These are phyloP conservation scores for Corvus hawaiiensis DNA, from an alignment of 2,113 vertebrate species.

Conservation along the genomic window DNA sequence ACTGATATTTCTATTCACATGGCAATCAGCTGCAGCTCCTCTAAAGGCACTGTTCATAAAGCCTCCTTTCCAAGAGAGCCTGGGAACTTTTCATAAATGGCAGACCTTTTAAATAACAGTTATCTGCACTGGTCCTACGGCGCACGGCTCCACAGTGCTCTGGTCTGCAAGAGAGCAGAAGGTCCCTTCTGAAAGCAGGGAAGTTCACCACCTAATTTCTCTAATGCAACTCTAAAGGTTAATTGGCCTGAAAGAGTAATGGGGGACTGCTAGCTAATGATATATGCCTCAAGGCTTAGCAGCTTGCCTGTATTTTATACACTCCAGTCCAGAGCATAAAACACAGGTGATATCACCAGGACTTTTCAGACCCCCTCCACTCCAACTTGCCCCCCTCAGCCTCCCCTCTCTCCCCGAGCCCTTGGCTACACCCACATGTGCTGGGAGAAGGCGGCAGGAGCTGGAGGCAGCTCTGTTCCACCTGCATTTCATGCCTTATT, in stretches of 20 bases:
- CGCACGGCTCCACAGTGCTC: neutral
- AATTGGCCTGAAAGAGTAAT: constrained; percentile 73
- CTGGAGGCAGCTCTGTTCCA: constrained; percentile 73
- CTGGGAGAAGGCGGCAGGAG: constrained; percentile 70
- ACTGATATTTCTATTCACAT: constrained; percentile 47
- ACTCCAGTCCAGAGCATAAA: neutral
- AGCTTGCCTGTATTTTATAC: constrained; percentile 36
- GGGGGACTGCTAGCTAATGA: constrained; percentile 57
- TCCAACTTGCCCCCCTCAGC: neutral
- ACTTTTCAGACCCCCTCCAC: neutral
- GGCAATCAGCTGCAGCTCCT: constrained; percentile 20
- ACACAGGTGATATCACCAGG: constrained; percentile 12
- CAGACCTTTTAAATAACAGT: constrained; percentile 52
- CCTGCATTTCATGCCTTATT: constrained; percentile 85
- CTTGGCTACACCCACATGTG: constrained; percentile 50
- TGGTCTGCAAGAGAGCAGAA: constrained; percentile 27
- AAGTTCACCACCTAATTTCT: constrained; percentile 71
- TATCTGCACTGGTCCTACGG: constrained; percentile 7
- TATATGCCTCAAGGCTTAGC: constrained; percentile 47
- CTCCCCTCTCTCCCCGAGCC: neutral
- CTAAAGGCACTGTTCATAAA: constrained; percentile 26
- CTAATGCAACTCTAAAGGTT: constrained; percentile 76
- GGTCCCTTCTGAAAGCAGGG: constrained; percentile 59
- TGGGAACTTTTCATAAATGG: constrained; percentile 40
- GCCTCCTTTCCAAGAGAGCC: constrained; percentile 8